Conservation (phyloP, 2,113 vertebrate genomes). For the Notechis scutatus region DNA sequence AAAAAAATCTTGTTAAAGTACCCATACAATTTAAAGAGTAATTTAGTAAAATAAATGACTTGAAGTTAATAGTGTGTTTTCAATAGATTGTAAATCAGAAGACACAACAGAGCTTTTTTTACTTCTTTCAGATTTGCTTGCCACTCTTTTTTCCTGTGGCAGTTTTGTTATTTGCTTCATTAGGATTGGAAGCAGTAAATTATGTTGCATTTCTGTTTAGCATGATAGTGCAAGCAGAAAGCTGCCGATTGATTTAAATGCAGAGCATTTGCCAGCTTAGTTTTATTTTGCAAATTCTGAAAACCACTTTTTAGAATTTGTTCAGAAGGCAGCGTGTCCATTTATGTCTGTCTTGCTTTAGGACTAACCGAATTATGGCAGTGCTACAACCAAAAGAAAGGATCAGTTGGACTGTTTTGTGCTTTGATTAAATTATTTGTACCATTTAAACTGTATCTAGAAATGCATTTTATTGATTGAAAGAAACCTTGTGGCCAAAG, state of each 20-base stretch:
- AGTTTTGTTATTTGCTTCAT: background rate
- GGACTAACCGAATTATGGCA: background rate
- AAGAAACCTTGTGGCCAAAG: background rate
- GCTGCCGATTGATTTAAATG: conserved; percentile 25
- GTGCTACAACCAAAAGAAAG: background rate
- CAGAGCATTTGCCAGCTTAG: conserved; percentile 28
- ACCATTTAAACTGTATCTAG: background rate
- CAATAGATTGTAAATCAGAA: background rate
- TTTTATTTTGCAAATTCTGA: conserved; percentile 47
- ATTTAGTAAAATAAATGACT: background rate
- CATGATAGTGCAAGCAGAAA: conserved; percentile 27
- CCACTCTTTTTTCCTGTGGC: background rate
- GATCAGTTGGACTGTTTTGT: background rate
- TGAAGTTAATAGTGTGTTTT: background rate
- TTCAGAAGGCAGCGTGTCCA: background rate
- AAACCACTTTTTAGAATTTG: conserved; percentile 40
- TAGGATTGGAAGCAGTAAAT: background rate
- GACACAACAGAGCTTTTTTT: background rate
- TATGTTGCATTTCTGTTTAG: conserved; percentile 20
- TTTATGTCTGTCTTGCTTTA: background rate
- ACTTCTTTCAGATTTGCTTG: background rate
- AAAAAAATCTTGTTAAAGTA: background rate
- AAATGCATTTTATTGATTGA: background rate
- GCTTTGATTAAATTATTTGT: background rate
- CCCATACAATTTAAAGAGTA: background rate